phyloP scores from a whole-genome alignment of 2,113 vertebrate species.

The Malurus melanocephalus region DNA sequence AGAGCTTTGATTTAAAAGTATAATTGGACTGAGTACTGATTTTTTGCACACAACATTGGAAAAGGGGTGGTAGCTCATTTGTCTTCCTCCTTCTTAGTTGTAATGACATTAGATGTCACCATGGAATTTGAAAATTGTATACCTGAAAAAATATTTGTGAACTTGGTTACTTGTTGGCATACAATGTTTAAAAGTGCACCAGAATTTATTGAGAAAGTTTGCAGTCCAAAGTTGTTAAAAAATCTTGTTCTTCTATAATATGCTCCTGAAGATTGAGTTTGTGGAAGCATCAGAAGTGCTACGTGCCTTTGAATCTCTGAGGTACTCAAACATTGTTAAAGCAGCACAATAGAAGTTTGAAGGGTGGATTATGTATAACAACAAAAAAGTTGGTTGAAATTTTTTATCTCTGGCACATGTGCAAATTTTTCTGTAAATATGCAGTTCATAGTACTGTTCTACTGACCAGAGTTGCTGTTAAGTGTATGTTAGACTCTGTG shows the following conservation, averaged over 20 bases:
- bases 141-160: neutral
- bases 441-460: neutral
- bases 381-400: neutral
- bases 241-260: neutral
- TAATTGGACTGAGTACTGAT: neutral
- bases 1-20: neutral
- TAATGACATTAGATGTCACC: neutral
- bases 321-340: neutral
- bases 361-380: neutral
- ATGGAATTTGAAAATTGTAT: neutral
- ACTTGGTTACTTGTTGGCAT: neutral
- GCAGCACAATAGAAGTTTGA: neutral
- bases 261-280: neutral
- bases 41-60: neutral
- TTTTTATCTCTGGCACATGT: neutral
- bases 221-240: neutral
- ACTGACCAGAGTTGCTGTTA: constrained; percentile 8
- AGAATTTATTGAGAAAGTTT: neutral
- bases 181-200: neutral
- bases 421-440: neutral
- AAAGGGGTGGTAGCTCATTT: neutral
- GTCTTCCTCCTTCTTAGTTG: neutral
- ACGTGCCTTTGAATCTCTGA: neutral
- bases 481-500: neutral
- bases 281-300: neutral